A percentile compares a stretch with the other conserved stretches of the same genome.
These are phyloP conservation scores for Gymnoscopelus microlampas DNA, from an alignment of 2,797 vertebrate species.

Conservation along the genomic window DNA sequence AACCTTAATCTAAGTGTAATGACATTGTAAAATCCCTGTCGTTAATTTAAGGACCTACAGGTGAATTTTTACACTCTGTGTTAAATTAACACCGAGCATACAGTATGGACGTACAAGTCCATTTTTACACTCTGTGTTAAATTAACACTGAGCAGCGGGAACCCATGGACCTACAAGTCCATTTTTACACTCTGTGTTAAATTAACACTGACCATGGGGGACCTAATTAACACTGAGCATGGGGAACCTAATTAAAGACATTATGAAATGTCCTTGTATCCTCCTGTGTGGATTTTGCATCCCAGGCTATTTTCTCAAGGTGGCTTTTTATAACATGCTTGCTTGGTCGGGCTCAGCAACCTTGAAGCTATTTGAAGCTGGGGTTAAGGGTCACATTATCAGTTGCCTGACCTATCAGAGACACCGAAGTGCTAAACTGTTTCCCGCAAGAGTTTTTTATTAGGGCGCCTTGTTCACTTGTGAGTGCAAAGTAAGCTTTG, in stretches of 20 bases:
- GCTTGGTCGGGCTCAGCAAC: conserved; percentile 47
- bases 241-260: not conserved
- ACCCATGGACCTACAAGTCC: not conserved
- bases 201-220: too few species aligned
- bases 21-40: too few species aligned
- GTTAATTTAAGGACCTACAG: too few species aligned
- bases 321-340: conserved; percentile 60
- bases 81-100: not conserved
- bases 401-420: conserved; percentile 55
- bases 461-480: conserved; percentile 33
- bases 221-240: not conserved
- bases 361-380: conserved; percentile 67
- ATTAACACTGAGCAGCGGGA: too few species aligned
- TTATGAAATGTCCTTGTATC: conserved; percentile 6
- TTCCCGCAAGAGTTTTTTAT: conserved; percentile 51
- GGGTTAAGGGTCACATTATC: conserved; percentile 61
- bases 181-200: too few species aligned
- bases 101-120: too few species aligned
- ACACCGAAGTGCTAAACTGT: conserved; percentile 55
- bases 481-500: conserved; percentile 8
- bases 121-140: too few species aligned
- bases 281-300: conserved; percentile 31
- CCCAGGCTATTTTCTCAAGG: conserved; percentile 48
- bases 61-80: too few species aligned
- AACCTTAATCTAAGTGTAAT: not conserved